phyloP scores from a whole-genome alignment of 2,888 invertebrate genomes.

The Noctua janthe region DNA sequence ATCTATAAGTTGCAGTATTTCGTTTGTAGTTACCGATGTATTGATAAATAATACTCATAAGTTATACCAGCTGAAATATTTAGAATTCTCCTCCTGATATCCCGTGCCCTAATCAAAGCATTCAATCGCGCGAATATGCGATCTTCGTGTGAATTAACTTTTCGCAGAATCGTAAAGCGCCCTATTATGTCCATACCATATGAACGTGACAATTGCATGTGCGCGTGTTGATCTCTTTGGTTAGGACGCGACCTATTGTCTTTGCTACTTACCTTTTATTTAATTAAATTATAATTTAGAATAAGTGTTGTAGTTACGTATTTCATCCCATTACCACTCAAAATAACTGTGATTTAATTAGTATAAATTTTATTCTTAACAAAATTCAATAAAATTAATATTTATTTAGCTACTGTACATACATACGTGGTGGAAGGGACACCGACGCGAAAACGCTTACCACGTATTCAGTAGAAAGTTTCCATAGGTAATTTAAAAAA shows the following conservation, averaged over 20 bases:
- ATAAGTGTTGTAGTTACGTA: not conserved
- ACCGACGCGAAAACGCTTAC: too few relatives aligned
- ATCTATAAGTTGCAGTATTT: constrained; percentile 40
- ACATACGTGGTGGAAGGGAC: too few relatives aligned
- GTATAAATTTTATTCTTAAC: constrained; percentile 19
- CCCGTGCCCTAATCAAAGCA: not conserved
- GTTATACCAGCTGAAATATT: not conserved
- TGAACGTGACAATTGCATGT: not conserved
- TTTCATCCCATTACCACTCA: constrained; percentile 67
- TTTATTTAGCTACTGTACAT: not conserved
- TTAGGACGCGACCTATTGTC: not conserved
- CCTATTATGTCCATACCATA: too few relatives aligned
- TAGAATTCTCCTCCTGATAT: not conserved
- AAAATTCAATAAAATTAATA: constrained; percentile 12
- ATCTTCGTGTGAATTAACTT: not conserved
- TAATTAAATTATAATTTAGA: constrained; percentile 1
- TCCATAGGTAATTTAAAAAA: too few relatives aligned
- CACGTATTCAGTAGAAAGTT: too few relatives aligned
- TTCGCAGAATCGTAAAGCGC: not conserved
- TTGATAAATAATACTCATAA: not conserved
- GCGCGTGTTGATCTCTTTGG: not conserved
- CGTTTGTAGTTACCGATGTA: constrained; percentile 43
- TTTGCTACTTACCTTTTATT: not conserved
- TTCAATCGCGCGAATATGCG: not conserved
- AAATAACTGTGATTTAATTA: constrained; percentile 73